Base-by-base conservation (phyloP, 92 coral and sea anemone genomes). In the Epizoanthus fatuus region DNA sequence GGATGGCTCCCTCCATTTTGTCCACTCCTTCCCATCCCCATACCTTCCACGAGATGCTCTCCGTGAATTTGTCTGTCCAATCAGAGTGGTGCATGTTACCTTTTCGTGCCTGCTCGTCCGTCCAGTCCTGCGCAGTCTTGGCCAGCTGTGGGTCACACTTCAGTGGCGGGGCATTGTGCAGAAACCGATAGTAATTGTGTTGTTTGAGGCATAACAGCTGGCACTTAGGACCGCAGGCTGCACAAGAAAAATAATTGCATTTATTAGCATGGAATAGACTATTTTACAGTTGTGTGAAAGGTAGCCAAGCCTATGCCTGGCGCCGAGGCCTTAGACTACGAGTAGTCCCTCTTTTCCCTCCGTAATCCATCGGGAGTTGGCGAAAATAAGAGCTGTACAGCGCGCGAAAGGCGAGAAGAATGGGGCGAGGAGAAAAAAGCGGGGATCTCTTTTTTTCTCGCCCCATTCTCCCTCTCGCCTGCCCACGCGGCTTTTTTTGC, bases 1-100 rank as follows among this genome's bases (percentile, higher is more conserved):
- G 93, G n/a, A 89, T 79, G 16, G 93, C 93, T 19, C 93, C 93
- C 68, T 89, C 86, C 86, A 78, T 85, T 63, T 84, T 68, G 20
- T 85, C 93, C 93, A 89, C 79, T 14, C 93, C 93, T 25, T 89
- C 68, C 93, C 93, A 89, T 0, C 93, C 93, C 90, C 90, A 84
- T 12, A 90, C 86, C 64, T 29, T 29, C 35, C 35, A 29, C 35
- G 35, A 29, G 35, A 29, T 29, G 35, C 35, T 29, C 35, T 29
- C 93, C 5, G 93, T 89, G 58, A 63, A 84, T 59, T 89, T 79
- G 58, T 85, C 90, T 5, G 86, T 79, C 88, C 89, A 84, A 49
- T 84, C 75, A 1, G 89, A 89, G 64, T 89, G 92, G 58, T 38
- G 59, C 87, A 76, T 89, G 52, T 84, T 56, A n/a, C 89, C 85